These are phyloP conservation scores for Notothenia coriiceps DNA, from an alignment of 2,113 vertebrate genomes.

Conservation along the genomic window DNA sequence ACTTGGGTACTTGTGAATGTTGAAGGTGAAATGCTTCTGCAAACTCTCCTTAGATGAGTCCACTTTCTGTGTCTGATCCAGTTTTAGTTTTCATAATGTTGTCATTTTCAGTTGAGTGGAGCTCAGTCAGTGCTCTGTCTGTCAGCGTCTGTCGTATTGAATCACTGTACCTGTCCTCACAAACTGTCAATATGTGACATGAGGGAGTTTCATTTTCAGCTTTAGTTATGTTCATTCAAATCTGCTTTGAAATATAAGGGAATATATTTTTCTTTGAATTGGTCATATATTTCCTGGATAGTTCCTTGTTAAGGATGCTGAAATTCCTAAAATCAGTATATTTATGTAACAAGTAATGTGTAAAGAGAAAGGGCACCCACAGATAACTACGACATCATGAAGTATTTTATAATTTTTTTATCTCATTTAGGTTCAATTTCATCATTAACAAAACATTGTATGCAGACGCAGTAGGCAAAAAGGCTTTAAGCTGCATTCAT, in stretches of 20 bases:
- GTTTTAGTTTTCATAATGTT: slow-evolving; percentile 12
- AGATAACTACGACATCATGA: not conserved
- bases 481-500: not conserved
- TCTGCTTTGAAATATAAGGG: slow-evolving; percentile 14
- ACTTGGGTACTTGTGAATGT: not conserved
- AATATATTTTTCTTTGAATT: slow-evolving; percentile 21
- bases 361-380: not conserved
- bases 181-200: slow-evolving; percentile 21
- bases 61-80: not conserved
- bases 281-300: not conserved
- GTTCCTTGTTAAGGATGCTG: not conserved
- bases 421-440: not conserved
- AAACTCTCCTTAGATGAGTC: not conserved
- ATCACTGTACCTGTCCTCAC: slow-evolving; percentile 14
- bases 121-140: slow-evolving; percentile 6
- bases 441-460: not conserved
- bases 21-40: slow-evolving; percentile 40
- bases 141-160: slow-evolving; percentile 27
- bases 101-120: not conserved
- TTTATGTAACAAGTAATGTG: not conserved
- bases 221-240: slow-evolving; percentile 28
- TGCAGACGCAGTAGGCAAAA: not conserved
- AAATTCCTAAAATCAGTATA: not conserved
- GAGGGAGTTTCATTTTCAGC: slow-evolving; percentile 17
- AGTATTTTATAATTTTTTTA: not conserved